phyloP scores from a whole-genome alignment of 2,113 vertebrate genomes.

The Alethe diademata region DNA sequence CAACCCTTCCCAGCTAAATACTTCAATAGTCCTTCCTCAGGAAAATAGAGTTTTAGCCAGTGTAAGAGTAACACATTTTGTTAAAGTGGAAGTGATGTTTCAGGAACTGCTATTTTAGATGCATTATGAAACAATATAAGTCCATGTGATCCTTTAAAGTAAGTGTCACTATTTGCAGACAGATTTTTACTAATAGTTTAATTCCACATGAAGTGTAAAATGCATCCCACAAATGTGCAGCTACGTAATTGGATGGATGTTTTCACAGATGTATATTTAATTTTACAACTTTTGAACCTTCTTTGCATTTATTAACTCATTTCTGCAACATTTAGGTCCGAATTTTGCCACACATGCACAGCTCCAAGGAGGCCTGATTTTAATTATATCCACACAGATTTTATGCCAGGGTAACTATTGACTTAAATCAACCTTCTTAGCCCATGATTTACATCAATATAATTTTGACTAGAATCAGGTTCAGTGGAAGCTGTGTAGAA shows the following conservation, averaged over 20 bases:
- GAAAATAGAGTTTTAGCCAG: slow-evolving; percentile 49
- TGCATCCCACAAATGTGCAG: slow-evolving; percentile 43
- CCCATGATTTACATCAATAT: slow-evolving; percentile 31
- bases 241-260: slow-evolving; percentile 39
- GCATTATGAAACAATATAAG: slow-evolving; percentile 51
- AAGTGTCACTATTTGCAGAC: slow-evolving; percentile 61
- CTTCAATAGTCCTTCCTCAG: slow-evolving; percentile 48
- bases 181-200: slow-evolving; percentile 59
- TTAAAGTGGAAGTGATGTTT: slow-evolving; percentile 55
- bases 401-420: slow-evolving; percentile 54
- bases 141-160: slow-evolving; percentile 50
- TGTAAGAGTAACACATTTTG: slow-evolving; percentile 45
- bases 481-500: slow-evolving; percentile 37
- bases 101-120: slow-evolving; percentile 62
- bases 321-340: slow-evolving; percentile 4
- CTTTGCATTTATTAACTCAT: slow-evolving; percentile 43
- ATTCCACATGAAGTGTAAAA: slow-evolving; percentile 54
- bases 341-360: slow-evolving; percentile 50
- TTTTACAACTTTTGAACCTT: slow-evolving; percentile 58
- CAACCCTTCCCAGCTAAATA: slow-evolving; percentile 53
- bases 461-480: slow-evolving; percentile 24
- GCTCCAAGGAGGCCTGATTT: slow-evolving; percentile 48
- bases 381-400: not conserved
- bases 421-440: slow-evolving; percentile 49
- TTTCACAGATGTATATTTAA: slow-evolving; percentile 72